These are phyloP conservation scores for Podiceps cristatus DNA, from an alignment of 2,113 vertebrate species.

Conservation along the genomic window DNA sequence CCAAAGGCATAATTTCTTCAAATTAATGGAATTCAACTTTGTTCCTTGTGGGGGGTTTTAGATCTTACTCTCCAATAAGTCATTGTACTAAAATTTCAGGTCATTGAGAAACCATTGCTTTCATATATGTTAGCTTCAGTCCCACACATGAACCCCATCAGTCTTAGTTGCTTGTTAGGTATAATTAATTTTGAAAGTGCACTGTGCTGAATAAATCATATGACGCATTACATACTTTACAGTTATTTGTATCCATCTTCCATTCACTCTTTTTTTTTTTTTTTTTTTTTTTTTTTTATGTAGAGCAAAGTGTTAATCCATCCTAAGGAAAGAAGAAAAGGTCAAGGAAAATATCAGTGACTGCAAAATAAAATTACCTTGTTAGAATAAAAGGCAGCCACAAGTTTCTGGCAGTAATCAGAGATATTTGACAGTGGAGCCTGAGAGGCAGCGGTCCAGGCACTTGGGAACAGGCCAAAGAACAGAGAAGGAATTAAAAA, in stretches of 20 bases:
- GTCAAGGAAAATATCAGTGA: not conserved
- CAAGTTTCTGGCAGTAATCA: not conserved
- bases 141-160: conserved; percentile 21
- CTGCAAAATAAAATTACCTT: not conserved
- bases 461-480: not conserved
- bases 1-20: conserved; percentile 45
- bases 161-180: not conserved
- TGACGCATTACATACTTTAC: not conserved
- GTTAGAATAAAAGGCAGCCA: not conserved
- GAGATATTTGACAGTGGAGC: not conserved
- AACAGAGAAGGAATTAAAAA: not conserved
- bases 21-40: conserved; percentile 32
- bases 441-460: not conserved
- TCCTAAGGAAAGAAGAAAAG: not conserved
- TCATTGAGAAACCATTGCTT: conserved; percentile 18
- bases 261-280: not conserved
- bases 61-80: not conserved
- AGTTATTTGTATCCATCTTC: conserved; percentile 26
- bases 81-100: conserved; percentile 36
- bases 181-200: conserved; percentile 40
- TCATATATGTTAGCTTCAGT: conserved; percentile 3
- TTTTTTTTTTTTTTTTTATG: not conserved
- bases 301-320: not conserved
- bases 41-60: not conserved
- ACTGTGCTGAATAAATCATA: not conserved